phyloP scores from a whole-genome alignment of 2,888 invertebrate species.

The Scaptomyza cyrtandrae region DNA sequence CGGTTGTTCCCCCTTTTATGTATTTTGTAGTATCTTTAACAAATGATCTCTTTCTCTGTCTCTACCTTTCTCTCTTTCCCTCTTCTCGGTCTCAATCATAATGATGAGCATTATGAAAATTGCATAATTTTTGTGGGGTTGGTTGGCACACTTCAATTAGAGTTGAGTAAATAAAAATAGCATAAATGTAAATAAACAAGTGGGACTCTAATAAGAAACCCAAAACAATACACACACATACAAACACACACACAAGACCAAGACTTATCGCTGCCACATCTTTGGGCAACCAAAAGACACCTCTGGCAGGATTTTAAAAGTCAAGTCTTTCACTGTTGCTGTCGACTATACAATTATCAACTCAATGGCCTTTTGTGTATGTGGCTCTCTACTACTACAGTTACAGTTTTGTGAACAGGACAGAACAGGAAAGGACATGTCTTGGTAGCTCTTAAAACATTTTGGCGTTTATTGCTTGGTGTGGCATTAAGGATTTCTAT shows the following conservation, averaged over 20 bases:
- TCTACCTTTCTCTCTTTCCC: constrained; percentile 56
- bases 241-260: too few relatives aligned
- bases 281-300: constrained; percentile 32
- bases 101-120: constrained; percentile 74
- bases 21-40: constrained; percentile 47
- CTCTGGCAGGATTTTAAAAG: constrained; percentile 22
- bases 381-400: not conserved
- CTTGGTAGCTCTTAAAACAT: constrained; percentile 49
- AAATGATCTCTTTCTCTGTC: constrained; percentile 50
- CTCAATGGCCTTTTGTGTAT: constrained; percentile 45
- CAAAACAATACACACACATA: not conserved
- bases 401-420: constrained; percentile 1
- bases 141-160: constrained; percentile 75
- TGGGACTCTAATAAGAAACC: constrained; percentile 3
- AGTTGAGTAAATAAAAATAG: constrained; percentile 56
- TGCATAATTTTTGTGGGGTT: constrained; percentile 75
- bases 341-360: constrained; percentile 64
- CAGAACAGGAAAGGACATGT: constrained; percentile 25
- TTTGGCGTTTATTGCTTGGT: constrained; percentile 66
- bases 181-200: constrained; percentile 44
- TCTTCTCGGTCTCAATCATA: constrained; percentile 56
- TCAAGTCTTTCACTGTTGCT: constrained; percentile 29
- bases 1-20: constrained; percentile 12
- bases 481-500: constrained; percentile 46
- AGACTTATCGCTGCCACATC: constrained; percentile 17